These are phyloP conservation scores for Hemicrepidius hirtus DNA, from an alignment of 2,888 invertebrate genomes.

Conservation along the genomic window DNA sequence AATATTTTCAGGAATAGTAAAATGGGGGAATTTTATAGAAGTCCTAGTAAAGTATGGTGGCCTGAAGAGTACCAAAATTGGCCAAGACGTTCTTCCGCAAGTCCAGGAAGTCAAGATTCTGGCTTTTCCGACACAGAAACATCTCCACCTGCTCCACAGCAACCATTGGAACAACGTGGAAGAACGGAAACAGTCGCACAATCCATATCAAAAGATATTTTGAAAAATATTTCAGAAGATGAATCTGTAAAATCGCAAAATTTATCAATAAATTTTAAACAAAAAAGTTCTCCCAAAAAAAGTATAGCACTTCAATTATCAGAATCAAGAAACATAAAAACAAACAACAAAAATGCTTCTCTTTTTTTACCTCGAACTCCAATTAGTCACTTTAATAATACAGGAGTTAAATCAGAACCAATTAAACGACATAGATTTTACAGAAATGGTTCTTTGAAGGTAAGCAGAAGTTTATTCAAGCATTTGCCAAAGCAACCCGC, in stretches of 20 bases:
- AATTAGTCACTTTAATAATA: slow-evolving; percentile 53
- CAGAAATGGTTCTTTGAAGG: slow-evolving; percentile 58
- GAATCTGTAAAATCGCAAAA: slow-evolving; percentile 67
- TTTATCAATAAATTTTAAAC: slow-evolving; percentile 70
- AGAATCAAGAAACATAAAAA: not conserved
- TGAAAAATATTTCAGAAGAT: slow-evolving; percentile 66
- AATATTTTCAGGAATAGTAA: not conserved
- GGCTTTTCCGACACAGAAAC: slow-evolving; percentile 87
- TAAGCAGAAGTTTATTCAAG: slow-evolving; percentile 51
- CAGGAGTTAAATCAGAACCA: slow-evolving; percentile 53
- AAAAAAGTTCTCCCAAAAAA: slow-evolving; percentile 66
- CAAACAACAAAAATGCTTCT: slow-evolving; percentile 13
- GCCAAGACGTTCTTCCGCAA: slow-evolving; percentile 75
- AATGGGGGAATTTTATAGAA: slow-evolving; percentile 81
- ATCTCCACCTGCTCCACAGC: slow-evolving; percentile 72
- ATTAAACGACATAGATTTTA: slow-evolving; percentile 52
- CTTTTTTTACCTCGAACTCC: slow-evolving; percentile 35
- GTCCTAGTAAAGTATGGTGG: slow-evolving; percentile 83
- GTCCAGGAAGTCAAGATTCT: slow-evolving; percentile 86
- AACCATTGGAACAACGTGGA: slow-evolving; percentile 11
- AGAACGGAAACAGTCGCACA: not conserved
- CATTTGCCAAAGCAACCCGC: slow-evolving; percentile 30
- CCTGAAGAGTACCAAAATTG: slow-evolving; percentile 64
- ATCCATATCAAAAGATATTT: slow-evolving; percentile 63
- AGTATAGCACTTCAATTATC: slow-evolving; percentile 49